Percentiles rank a stretch among this genome's conserved stretches.
Evolutionary conservation across 1,140 invertebrate genomes (phyloP).

Genomic region (Ylistrum balloti): DNA sequence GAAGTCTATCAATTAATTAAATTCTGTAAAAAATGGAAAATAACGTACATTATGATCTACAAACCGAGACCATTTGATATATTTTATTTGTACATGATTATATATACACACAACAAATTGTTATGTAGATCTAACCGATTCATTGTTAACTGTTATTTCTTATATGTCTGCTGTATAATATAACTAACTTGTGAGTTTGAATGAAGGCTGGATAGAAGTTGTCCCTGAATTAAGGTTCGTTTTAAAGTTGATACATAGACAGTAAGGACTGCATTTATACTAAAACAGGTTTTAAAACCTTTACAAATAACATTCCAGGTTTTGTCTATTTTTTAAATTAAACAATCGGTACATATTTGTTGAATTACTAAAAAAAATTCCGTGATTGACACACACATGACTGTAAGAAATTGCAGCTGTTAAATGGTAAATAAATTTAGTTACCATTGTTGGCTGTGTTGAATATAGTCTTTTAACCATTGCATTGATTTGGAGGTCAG

Average conservation of each 20-base stretch:
- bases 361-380: neutral
- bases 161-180: neutral
- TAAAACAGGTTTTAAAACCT: neutral
- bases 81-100: too few relatives aligned
- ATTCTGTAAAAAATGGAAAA: too few relatives aligned
- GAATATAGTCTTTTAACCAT: too few relatives aligned
- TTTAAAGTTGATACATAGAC: neutral
- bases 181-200: neutral
- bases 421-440: neutral
- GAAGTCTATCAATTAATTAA: too few relatives aligned
- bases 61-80: too few relatives aligned
- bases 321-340: neutral
- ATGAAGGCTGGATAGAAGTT: neutral
- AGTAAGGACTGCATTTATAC: too few relatives aligned
- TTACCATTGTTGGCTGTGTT: neutral
- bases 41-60: too few relatives aligned
- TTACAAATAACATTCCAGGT: neutral
- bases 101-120: too few relatives aligned
- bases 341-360: neutral
- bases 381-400: neutral
- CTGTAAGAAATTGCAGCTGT: neutral
- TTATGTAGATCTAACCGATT: too few relatives aligned
- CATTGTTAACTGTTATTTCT: neutral
- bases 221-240: neutral
- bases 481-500: too few relatives aligned